These are phyloP conservation scores for Pachliopta kotzebuea DNA, from an alignment of 2,888 invertebrate genomes.

Conservation along the genomic window DNA sequence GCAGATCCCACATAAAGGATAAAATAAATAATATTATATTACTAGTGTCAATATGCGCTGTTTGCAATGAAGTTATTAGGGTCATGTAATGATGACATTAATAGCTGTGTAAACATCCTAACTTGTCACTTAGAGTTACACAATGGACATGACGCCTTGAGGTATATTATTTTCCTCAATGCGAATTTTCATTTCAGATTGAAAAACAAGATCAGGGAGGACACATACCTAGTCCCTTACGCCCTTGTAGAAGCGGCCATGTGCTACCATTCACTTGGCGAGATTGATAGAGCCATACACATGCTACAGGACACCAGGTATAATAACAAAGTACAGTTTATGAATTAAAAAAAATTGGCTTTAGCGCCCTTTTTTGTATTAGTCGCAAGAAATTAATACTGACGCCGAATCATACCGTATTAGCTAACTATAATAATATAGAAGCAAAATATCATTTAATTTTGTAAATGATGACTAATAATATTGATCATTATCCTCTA, in stretches of 20 bases:
- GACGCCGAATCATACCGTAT: not conserved
- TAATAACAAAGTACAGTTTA: too few species aligned
- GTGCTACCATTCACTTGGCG: constrained; percentile 86
- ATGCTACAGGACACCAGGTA: constrained; percentile 93
- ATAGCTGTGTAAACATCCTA: too few species aligned
- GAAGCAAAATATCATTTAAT: not conserved
- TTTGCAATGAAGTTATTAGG: too few species aligned
- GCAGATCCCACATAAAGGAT: too few species aligned
- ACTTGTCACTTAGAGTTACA: too few species aligned
- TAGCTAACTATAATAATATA: not conserved
- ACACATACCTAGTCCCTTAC: constrained; percentile 92
- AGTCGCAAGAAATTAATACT: not conserved
- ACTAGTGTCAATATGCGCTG: too few species aligned
- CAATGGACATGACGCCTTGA: too few species aligned
- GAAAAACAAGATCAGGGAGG: constrained; percentile 88
- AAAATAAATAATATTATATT: too few species aligned
- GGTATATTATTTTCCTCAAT: not conserved
- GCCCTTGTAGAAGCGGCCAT: constrained; percentile 92
- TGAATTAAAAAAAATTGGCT: too few species aligned
- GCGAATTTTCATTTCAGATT: constrained; percentile 54
- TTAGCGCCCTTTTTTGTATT: not conserved
- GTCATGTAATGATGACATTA: too few species aligned
- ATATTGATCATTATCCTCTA: too few species aligned
- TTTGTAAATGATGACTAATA: too few species aligned
- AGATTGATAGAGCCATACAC: constrained; percentile 83